Base-by-base conservation (phyloP, 2,113 vertebrate genomes). In the Mustela lutreola region DNA sequence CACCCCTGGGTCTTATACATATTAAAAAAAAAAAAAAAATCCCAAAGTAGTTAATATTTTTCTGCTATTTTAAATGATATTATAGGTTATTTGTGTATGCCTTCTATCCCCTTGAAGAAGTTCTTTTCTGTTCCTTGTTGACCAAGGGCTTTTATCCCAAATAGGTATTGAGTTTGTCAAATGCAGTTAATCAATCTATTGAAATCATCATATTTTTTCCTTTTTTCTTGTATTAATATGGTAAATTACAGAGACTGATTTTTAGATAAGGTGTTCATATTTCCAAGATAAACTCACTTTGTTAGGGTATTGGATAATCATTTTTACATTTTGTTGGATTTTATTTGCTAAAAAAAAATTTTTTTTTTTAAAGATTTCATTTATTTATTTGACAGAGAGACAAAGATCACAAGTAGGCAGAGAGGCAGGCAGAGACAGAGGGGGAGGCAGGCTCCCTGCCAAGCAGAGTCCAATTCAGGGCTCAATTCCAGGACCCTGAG, bases 311-410 rank as follows among this genome's bases (percentile, higher is more conserved):
- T 65, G 31, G 84, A 79, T 88, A 86, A 36, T 86, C 10, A 21
- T 58, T 95, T 84, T 94, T 90, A 79, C 28, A 48, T 80, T 75
- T 53, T 95, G 89, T 95, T 97, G 62, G 28, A 84, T 53, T 93
- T 88, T 62, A 95, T 95, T 94, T 53, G 14, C 11, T 89, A 80
- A 83, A 84, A 83, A 93, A 75, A 53, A 93, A 39, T 67, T 7
- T 53, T 53, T 53, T 53, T 56, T 56, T 56, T 18, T 18, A 18
- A 56, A 18, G 53, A 56, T 56, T 56, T 56, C 5, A 56, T 56
- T 56, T 56, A 56, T 56, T 56, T 56, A 56, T 56, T 56, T 56
- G 53, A 56, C 53, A 56, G 53, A 56, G 53, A 56, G 16, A 56
- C 5, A 56, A 6, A 18, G 16, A 56, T 56, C 53, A 56, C 16